These are phyloP conservation scores for Beaufortia kweichowensis DNA, from an alignment of 2,113 vertebrate genomes.

Conservation along the genomic window DNA sequence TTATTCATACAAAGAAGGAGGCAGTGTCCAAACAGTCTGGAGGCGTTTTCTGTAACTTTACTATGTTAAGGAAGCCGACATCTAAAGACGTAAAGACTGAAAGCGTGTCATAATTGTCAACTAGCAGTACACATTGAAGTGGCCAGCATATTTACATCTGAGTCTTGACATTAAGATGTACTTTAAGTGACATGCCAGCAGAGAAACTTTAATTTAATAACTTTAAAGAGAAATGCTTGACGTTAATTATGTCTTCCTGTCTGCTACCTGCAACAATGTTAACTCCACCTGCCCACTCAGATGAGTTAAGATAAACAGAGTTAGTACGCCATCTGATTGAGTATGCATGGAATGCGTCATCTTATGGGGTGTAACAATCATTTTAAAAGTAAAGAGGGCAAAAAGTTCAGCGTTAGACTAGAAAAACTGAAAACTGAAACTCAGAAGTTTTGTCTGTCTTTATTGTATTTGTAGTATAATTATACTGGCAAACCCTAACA, in stretches of 20 bases:
- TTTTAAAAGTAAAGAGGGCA: too few relatives aligned
- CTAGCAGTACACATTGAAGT: background rate
- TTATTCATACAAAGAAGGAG: background rate
- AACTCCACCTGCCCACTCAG: background rate
- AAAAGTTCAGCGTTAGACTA: too few relatives aligned
- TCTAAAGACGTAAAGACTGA: too few relatives aligned
- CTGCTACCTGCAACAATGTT: constrained; percentile 21
- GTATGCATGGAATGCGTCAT: background rate
- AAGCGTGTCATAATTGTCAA: too few relatives aligned
- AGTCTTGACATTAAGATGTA: constrained; percentile 13
- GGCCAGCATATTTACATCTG: background rate
- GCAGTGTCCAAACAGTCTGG: background rate
- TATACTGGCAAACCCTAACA: too few relatives aligned
- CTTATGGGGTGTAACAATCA: background rate
- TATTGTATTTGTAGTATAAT: too few relatives aligned
- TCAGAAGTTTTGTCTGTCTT: too few relatives aligned
- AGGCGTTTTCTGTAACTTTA: background rate
- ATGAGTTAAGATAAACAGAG: background rate
- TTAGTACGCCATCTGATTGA: background rate
- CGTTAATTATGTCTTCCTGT: constrained; percentile 44
- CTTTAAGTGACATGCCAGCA: constrained; percentile 29
- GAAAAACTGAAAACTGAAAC: too few relatives aligned
- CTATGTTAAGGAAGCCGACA: too few relatives aligned
- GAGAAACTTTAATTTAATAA: constrained; percentile 41
- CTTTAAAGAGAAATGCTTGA: constrained; percentile 40